Percentiles rank a stretch among this genome's conserved stretches.
These are phyloP conservation scores for Trypoxylus dichotomus DNA, from an alignment of 1,140 invertebrate species.

Conservation along the genomic window DNA sequence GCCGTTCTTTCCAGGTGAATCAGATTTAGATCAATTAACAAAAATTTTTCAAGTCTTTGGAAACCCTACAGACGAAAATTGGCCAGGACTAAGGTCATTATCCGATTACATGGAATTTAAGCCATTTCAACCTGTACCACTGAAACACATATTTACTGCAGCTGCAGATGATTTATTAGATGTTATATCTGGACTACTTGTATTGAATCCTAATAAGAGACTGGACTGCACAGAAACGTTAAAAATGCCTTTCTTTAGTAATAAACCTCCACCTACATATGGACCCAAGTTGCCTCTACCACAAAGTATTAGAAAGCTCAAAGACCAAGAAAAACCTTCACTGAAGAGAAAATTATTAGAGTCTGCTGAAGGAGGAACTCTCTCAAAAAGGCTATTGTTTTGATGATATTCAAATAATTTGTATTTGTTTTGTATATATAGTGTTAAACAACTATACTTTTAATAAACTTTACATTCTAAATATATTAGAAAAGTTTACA, in stretches of 20 bases:
- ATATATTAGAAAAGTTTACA: too few relatives aligned
- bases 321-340: conserved; percentile 66
- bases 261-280: conserved; percentile 85
- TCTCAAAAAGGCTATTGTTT: conserved; percentile 63
- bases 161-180: conserved; percentile 91
- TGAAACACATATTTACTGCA: conserved; percentile 94
- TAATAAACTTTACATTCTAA: too few relatives aligned
- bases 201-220: conserved; percentile 83
- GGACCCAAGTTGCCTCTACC: conserved; percentile 81
- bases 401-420: not conserved
- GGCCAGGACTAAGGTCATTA: conserved; percentile 84
- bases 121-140: conserved; percentile 75
- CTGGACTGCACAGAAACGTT: conserved; percentile 80
- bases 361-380: conserved; percentile 66
- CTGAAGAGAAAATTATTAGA: conserved; percentile 76
- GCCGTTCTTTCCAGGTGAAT: conserved; percentile 95
- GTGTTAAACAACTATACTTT: too few relatives aligned
- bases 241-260: conserved; percentile 84
- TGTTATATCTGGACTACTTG: conserved; percentile 77
- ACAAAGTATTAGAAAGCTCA: conserved; percentile 59
- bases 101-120: conserved; percentile 95
- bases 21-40: conserved; percentile 94
- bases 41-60: conserved; percentile 92
- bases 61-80: conserved; percentile 89
- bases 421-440: not conserved